Base-by-base conservation (phyloP, 1,140 invertebrate genomes). In the Bombus affinis region DNA sequence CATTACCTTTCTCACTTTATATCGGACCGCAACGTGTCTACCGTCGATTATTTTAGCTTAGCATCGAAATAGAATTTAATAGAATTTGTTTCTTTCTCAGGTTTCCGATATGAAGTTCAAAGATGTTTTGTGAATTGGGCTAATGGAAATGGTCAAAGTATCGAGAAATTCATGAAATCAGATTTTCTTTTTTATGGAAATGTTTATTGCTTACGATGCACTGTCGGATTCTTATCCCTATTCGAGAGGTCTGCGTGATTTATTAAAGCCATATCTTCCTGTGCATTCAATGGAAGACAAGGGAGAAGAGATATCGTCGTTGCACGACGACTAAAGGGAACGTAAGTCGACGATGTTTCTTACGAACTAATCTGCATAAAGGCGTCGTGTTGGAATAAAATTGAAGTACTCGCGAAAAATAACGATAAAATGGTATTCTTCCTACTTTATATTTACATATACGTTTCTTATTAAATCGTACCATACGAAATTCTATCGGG, bases 231-330 rank as follows among this genome's bases (percentile, higher is more conserved):
- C 37, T 84, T 84, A 78, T 78, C 47, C 65, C 74, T 53, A 22
- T 22, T 59, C 37, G 66, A 35, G 47, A 39, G 42, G 75, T 39
- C 47, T 59, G 62, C 66, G 75, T 59, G 82, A 84, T 75, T 78
- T 71, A 84, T 79, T 66, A 71, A 82, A 75, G 72, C 79, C 84
- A 59, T 81, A 82, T 86, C 71, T 78, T 35, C 35, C 47, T 53
- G 77, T 35, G 68, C 83, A 35, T 77, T 74, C 81, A 77, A 74
- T 83, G 73, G 59, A 74, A 71, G 32, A 77, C 81, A 37, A 28
- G 44, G 32, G 25, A 59, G 39, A 66, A 57, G 15, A 71, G 47
- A 81, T 73, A 81, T 71, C 44, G 68, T 73, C 18, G 68, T 78
- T 78, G 47, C 39, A 32, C 57, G 37, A 39, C 39, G 32, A 79